phyloP scores from a whole-genome alignment of 2,797 vertebrate species.

The Danionella dracula region DNA sequence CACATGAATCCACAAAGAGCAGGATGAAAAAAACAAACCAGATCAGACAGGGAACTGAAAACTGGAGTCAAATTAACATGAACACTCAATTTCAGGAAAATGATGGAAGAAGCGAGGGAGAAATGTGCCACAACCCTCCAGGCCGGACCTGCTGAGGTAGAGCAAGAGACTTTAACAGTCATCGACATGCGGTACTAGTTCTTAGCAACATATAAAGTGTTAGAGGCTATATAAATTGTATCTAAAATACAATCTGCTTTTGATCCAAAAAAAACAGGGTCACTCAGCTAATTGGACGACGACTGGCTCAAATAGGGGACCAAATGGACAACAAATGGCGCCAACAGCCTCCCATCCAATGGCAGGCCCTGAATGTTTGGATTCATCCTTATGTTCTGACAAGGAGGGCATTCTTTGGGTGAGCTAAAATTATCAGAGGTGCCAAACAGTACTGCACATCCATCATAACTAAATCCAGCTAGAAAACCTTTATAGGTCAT shows the following conservation, averaged over 20 bases:
- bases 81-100: too few species aligned
- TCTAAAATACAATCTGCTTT: background rate
- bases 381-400: slow-evolving; percentile 52
- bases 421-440: background rate
- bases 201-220: background rate
- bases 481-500: too few species aligned
- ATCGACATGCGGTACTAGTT: slow-evolving; percentile 59
- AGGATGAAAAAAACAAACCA: too few species aligned
- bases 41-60: too few species aligned
- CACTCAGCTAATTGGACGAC: slow-evolving; percentile 65
- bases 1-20: slow-evolving; percentile 15
- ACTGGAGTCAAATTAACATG: too few species aligned
- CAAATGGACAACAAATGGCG: slow-evolving; percentile 64
- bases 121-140: slow-evolving; percentile 51
- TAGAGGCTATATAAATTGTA: too few species aligned
- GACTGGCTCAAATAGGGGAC: slow-evolving; percentile 85
- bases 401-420: slow-evolving; percentile 58
- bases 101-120: slow-evolving; percentile 65
- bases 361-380: slow-evolving; percentile 44
- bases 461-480: too few species aligned
- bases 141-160: slow-evolving; percentile 69
- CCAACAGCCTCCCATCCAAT: slow-evolving; percentile 35
- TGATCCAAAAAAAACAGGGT: slow-evolving; percentile 53
- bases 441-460: too few species aligned
- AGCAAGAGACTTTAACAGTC: slow-evolving; percentile 38